phyloP scores from a whole-genome alignment of 2,113 vertebrate genomes.

The Cacatua alba region DNA sequence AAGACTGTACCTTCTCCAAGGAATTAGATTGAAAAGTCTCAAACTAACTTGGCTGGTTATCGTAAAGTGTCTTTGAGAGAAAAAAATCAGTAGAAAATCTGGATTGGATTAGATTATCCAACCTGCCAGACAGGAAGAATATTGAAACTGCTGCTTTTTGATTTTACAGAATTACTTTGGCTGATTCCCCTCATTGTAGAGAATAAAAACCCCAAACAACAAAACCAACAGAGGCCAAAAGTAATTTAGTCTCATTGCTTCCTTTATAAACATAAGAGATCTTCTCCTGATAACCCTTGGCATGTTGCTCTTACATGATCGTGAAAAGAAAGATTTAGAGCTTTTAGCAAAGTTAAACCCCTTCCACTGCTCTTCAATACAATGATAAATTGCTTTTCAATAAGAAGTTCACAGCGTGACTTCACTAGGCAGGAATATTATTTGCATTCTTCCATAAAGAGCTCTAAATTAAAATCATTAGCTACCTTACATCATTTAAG shows the following conservation, averaged over 20 bases:
- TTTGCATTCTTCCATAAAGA: conserved; percentile 57
- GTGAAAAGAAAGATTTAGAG: neutral
- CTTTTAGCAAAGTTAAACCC: neutral
- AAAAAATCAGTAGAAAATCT: neutral
- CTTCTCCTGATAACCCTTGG: conserved; percentile 43
- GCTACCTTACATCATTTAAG: neutral
- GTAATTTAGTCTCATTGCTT: neutral
- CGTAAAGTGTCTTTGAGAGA: neutral
- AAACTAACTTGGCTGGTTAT: neutral
- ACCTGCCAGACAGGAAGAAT: neutral
- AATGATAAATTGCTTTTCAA: conserved; percentile 33
- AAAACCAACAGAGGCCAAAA: neutral
- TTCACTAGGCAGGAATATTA: conserved; percentile 57
- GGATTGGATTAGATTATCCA: neutral
- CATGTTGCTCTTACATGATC: neutral
- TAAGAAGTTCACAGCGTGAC: neutral
- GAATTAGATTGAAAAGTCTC: neutral
- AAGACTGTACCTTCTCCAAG: neutral
- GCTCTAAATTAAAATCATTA: conserved; percentile 46
- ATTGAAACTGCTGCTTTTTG: neutral
- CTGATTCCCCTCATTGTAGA: neutral
- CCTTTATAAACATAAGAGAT: conserved; percentile 48
- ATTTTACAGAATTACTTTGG: conserved; percentile 7
- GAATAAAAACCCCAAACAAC: neutral
- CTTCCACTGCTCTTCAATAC: neutral